Evolutionary conservation across 2,888 invertebrate species (phyloP).

Genomic region (Galeruca laticollis): DNA sequence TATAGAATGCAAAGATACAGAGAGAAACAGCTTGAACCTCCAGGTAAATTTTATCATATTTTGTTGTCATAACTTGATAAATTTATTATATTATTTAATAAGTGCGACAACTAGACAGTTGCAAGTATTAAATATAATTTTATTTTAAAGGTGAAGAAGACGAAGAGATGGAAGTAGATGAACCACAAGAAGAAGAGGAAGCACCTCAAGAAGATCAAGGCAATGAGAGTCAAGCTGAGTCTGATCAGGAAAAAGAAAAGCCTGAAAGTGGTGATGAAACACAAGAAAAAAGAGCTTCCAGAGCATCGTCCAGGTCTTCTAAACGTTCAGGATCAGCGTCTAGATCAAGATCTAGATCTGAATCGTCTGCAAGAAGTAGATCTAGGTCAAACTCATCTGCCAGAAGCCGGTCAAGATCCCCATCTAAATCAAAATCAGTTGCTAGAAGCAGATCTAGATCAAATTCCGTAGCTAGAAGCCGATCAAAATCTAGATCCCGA

Average conservation of each 20-base stretch:
- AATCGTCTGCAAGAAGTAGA: conserved; percentile 58
- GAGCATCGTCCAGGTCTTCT: conserved; percentile 59
- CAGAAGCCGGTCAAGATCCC: conserved; percentile 61
- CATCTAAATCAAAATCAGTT: conserved; percentile 59
- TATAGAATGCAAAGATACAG: conserved; percentile 88
- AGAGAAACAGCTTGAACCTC: conserved; percentile 90
- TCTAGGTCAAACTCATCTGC: conserved; percentile 63
- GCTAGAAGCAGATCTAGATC: conserved; percentile 63
- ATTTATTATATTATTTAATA: too few relatives aligned
- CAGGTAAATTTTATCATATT: conserved; percentile 66
- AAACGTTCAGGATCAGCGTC: conserved; percentile 53
- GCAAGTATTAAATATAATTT: conserved; percentile 4
- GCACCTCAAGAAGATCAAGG: conserved; percentile 73
- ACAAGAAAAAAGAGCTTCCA: conserved; percentile 56
- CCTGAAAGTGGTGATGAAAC: conserved; percentile 61
- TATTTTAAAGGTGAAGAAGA: conserved; percentile 68
- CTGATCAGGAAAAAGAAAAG: conserved; percentile 64
- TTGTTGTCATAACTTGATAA: too few relatives aligned
- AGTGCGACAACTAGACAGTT: neutral
- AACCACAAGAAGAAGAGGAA: conserved; percentile 68
- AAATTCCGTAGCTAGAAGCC: conserved; percentile 57
- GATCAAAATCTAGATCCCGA: conserved; percentile 61
- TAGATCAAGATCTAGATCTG: conserved; percentile 57
- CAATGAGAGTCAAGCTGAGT: conserved; percentile 69
- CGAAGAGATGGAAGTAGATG: conserved; percentile 70